Evolutionary conservation across 2,113 vertebrate genomes (phyloP).

Genomic region (Pandion haliaetus): DNA sequence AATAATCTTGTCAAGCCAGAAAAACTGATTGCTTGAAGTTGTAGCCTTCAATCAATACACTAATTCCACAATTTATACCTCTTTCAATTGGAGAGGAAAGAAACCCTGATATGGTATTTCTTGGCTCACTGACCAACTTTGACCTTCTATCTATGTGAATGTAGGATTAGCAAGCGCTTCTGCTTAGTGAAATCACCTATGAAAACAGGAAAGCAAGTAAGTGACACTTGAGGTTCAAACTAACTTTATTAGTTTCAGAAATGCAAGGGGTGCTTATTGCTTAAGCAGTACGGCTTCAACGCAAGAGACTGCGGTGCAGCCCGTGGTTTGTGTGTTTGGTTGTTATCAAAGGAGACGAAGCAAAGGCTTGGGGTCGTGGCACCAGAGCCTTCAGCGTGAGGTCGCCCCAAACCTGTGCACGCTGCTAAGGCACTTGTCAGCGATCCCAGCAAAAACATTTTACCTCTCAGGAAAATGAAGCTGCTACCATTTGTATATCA

Average conservation of each 20-base stretch:
- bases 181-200: constrained; percentile 91
- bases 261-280: constrained; percentile 48
- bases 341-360: neutral
- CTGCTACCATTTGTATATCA: accelerated
- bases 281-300: neutral
- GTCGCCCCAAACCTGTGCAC: neutral
- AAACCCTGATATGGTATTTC: constrained; percentile 98
- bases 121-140: constrained; percentile 99
- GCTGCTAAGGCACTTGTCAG: neutral
- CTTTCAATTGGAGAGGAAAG: constrained; percentile 91
- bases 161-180: constrained; percentile 89
- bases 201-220: constrained; percentile 89
- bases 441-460: neutral
- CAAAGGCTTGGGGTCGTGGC: neutral
- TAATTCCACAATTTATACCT: constrained; percentile 99
- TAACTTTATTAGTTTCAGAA: constrained; percentile 90
- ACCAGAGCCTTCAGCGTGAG: neutral
- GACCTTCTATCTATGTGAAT: constrained; percentile 92
- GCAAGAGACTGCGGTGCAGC: neutral
- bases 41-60: constrained; percentile 96
- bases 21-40: constrained; percentile 98
- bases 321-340: neutral
- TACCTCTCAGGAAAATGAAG: neutral
- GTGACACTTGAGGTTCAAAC: constrained; percentile 82
- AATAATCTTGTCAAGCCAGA: constrained; percentile 99